Evolutionary conservation across 2,888 invertebrate genomes (phyloP), one percentile per base, ranked within the genome.

Genomic region (Pammene aurita): DNA sequence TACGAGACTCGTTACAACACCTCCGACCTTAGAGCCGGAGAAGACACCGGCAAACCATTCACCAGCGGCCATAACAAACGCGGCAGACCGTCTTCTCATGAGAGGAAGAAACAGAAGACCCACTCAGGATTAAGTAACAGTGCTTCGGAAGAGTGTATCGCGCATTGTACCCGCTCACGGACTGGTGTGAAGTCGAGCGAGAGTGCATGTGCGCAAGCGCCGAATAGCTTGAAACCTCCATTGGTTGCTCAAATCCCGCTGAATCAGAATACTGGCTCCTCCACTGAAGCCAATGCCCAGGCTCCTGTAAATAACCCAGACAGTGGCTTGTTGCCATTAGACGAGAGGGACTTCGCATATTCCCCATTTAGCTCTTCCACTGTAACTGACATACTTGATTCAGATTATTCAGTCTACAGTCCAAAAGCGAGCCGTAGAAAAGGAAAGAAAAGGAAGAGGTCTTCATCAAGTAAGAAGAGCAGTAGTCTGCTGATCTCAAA

Each of bases 281-380:
- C 84, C 58, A 74, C 84, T 46, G 84, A 76, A 16, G 54, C 58
- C 52, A 65, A 68, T 68, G 68, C 42, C 67, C 77, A 77, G 67
- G 61, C 63, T 44, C 74, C 82, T 69, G 75, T 78, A 68, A 86
- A 81, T 76, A 84, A 83, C 75, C 75, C 83, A n/a, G 91, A 90
- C 77, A 87, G 91, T 74, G 92, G 92, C 65, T 80, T 93, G 67
- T 82, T 92, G 71, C 93, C 93, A 13, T 81, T 93, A 65, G 93
- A 93, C 85, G 92, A 92, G 72, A 88, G 93, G 77, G 93, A 93
- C 75, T 93, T 85, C 75, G 93, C 90, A 16, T 92, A 92, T 79
- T 93, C 93, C 26, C 93, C 93, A 69, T 92, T 90, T 78, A 93
- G 93, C 76, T 90, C 92, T 63, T 92, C 93, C 54, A 91, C 92